phyloP scores from a whole-genome alignment of 2,888 invertebrate genomes.

The Gisinianus flammeolus region DNA sequence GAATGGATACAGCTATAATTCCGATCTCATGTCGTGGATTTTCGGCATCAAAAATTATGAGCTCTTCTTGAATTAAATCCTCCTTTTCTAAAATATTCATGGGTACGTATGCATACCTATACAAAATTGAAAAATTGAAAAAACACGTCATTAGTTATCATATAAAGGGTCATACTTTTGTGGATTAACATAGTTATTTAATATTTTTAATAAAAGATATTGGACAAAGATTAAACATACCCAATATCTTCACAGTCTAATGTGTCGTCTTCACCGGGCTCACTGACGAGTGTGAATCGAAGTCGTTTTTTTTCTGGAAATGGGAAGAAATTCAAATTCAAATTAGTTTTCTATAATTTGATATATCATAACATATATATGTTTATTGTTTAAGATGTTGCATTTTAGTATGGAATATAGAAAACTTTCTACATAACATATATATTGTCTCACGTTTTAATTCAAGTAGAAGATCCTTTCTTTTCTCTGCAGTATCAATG shows the following conservation, averaged over 20 bases:
- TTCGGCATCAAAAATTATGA: conserved; percentile 40
- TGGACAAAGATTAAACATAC: conserved; percentile 10
- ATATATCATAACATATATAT: no score
- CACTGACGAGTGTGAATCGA: conserved; percentile 39
- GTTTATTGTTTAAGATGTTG: no score
- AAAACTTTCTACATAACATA: no score
- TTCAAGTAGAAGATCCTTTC: conserved; percentile 16
- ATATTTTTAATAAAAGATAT: background rate
- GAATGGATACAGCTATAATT: conserved; percentile 9
- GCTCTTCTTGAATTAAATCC: conserved; percentile 33
- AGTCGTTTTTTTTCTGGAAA: conserved; percentile 21
- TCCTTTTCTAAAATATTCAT: conserved; percentile 20
- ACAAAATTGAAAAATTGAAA: conserved; percentile 11
- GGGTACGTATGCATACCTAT: conserved; percentile 39
- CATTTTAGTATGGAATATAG: no score
- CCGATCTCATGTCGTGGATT: conserved; percentile 29
- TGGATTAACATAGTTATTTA: conserved; percentile 1
- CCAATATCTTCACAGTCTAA: conserved; percentile 44
- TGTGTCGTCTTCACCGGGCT: conserved; percentile 40
- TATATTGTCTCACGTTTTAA: no score
- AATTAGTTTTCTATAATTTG: no score
- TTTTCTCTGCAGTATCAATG: conserved; percentile 35
- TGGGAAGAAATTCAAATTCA: no score
- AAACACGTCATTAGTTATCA: background rate
- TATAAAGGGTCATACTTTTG: background rate